These are phyloP conservation scores for Ctenomys sociabilis DNA, from an alignment of 2,113 vertebrate species.

Conservation along the genomic window DNA sequence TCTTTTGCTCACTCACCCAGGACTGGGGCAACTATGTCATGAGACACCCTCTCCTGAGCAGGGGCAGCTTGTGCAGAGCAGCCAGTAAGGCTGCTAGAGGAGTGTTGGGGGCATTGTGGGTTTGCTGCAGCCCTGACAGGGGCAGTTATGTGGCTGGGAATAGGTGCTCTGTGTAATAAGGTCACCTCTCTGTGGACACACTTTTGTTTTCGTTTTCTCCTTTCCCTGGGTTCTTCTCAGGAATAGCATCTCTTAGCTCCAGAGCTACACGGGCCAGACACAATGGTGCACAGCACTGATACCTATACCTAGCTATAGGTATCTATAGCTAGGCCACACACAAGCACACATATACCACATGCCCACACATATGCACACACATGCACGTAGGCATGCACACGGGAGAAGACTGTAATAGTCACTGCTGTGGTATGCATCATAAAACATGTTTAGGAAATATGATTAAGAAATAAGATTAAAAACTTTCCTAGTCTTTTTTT, in stretches of 20 bases:
- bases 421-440: not conserved
- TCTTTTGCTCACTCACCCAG: not conserved
- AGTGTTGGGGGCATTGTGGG: not conserved
- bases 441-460: slow-evolving; percentile 15
- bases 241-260: slow-evolving; percentile 63
- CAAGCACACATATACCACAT: not conserved
- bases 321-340: not conserved
- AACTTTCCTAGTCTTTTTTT: not conserved
- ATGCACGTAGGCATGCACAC: not conserved
- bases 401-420: not conserved
- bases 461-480: not conserved
- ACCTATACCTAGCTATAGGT: too few relatives aligned
- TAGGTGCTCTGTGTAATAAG: slow-evolving; percentile 53
- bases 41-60: too few relatives aligned
- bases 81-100: not conserved
- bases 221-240: slow-evolving; percentile 64
- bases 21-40: not conserved
- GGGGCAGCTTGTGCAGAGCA: not conserved
- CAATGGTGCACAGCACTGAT: slow-evolving; percentile 72
- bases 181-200: slow-evolving; percentile 65
- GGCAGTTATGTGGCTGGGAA: slow-evolving; percentile 39
- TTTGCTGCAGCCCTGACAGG: not conserved
- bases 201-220: slow-evolving; percentile 74
- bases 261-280: slow-evolving; percentile 68
- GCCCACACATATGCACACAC: not conserved